A percentile compares a stretch with the other conserved stretches of the same genome.
Conservation (phyloP, 1,140 invertebrate species). For the Tetraneura akinire region DNA sequence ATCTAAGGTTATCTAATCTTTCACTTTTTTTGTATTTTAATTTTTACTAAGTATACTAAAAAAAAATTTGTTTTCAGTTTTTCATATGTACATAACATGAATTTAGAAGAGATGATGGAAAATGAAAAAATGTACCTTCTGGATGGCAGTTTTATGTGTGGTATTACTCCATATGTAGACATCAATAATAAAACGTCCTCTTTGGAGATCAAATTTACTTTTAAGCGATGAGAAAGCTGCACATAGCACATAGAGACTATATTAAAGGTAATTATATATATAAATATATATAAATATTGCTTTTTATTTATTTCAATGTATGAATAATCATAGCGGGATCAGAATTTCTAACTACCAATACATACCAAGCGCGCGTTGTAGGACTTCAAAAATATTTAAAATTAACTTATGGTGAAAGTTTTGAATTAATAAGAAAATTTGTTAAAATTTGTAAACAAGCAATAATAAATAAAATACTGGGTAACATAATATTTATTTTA, state of each 20-base stretch:
- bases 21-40: too few species aligned
- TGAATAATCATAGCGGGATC: constrained; percentile 67
- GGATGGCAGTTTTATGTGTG: constrained; percentile 79
- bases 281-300: neutral
- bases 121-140: constrained; percentile 57
- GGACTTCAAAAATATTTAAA: constrained; percentile 74
- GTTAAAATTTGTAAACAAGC: constrained; percentile 70
- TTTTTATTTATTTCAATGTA: neutral
- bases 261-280: constrained; percentile 61
- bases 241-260: constrained; percentile 76
- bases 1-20: too few species aligned
- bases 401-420: constrained; percentile 65
- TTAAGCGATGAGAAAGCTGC: constrained; percentile 72
- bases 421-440: constrained; percentile 70
- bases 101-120: neutral
- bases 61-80: too few species aligned
- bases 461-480: constrained; percentile 57
- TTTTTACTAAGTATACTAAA: too few species aligned
- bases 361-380: constrained; percentile 83
- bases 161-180: constrained; percentile 72
- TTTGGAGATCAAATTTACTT: constrained; percentile 81
- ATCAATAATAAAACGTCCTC: constrained; percentile 66
- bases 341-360: constrained; percentile 81
- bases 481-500: too few species aligned
- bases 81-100: too few species aligned